Evolutionary conservation across 2,888 invertebrate genomes (phyloP), one percentile per base, ranked within the genome.

Genomic region (Caenorhabditis wallacei): DNA sequence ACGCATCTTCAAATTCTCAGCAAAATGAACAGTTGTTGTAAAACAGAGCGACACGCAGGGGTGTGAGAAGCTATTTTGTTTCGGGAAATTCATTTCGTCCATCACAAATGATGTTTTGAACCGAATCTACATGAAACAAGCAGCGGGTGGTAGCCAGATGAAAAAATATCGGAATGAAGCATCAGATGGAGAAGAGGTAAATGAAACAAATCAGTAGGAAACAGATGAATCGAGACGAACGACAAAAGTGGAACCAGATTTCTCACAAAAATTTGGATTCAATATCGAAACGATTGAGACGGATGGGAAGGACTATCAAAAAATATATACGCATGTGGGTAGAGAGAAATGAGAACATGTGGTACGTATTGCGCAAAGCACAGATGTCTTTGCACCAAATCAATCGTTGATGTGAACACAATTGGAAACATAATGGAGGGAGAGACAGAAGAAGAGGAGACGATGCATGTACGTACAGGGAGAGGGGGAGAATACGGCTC

Each of bases 171-270:
- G 30, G 40, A 71, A 66, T 18, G 74, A 76, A 69, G 69, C 35
- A 64, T 75, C 68, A 51, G 8, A 30, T 30, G 30, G n/a, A 30
- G 8, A 30, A 68, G 57, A 37, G 59, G 63, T 54, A 57, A 56
- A 18, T n/a, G n/a, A 56, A 61, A 57, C 51, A 48, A 76, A 61
- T 37, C 35, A 51, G 61, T 46, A 35, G 40, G 35, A 35, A 30
- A 30, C 30, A 30, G 46, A 61, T 16, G 20, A 37, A 40, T 10
- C 8, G 54, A 13, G 56, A n/a, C n/a, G 66, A 64, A 75, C 56
- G 82, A 63, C 68, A 66, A 74, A 78, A 72, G 72, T 72, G 74
- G 69, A 76, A 76, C 76, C 76, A 76, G 76, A 76, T 76, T 76
- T 16, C 18, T 7, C 54, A 20, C 35, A 30, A 35, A 63, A 63